A percentile compares a stretch with the other conserved stretches of the same genome.
These are phyloP conservation scores for Rhadinocentrus ornatus DNA, from an alignment of 2,797 vertebrate genomes.

Conservation along the genomic window DNA sequence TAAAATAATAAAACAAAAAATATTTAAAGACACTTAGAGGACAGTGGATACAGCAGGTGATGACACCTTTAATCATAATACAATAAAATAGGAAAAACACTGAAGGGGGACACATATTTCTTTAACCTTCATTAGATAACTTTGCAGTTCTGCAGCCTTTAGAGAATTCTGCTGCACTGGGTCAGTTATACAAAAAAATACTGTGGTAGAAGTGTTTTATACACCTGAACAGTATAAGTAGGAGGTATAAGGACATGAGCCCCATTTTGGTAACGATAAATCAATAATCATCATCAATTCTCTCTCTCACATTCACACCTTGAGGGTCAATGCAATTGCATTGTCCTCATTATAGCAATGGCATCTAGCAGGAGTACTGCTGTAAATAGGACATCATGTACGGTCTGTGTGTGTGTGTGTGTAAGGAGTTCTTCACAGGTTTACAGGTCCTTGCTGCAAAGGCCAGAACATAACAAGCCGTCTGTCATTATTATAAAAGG, in stretches of 20 bases:
- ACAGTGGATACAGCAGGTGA: too few relatives aligned
- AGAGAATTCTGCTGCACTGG: constrained; percentile 3
- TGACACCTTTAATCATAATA: too few relatives aligned
- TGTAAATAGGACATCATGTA: constrained; percentile 43
- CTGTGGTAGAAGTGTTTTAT: constrained; percentile 40
- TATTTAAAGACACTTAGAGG: too few relatives aligned
- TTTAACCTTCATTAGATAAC: background rate
- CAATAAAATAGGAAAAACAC: too few relatives aligned
- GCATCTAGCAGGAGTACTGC: constrained; percentile 2
- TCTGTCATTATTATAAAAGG: constrained; percentile 41
- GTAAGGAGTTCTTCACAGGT: constrained; percentile 45
- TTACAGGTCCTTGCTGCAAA: constrained; percentile 35
- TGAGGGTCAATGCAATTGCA: constrained; percentile 7
- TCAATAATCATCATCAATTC: background rate
- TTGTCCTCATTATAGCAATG: background rate
- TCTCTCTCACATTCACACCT: background rate
- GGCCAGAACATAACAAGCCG: constrained; percentile 42
- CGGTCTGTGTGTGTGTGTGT: constrained; percentile 3
- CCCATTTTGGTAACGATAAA: constrained; percentile 37
- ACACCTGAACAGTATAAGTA: constrained; percentile 9
- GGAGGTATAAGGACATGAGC: constrained; percentile 5
- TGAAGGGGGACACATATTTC: too few relatives aligned
- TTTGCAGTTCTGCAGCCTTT: background rate
- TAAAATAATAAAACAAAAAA: too few relatives aligned
- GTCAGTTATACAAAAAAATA: constrained; percentile 45